Base-by-base conservation (phyloP, 2,113 vertebrate species). In the Melozone crissalis region DNA sequence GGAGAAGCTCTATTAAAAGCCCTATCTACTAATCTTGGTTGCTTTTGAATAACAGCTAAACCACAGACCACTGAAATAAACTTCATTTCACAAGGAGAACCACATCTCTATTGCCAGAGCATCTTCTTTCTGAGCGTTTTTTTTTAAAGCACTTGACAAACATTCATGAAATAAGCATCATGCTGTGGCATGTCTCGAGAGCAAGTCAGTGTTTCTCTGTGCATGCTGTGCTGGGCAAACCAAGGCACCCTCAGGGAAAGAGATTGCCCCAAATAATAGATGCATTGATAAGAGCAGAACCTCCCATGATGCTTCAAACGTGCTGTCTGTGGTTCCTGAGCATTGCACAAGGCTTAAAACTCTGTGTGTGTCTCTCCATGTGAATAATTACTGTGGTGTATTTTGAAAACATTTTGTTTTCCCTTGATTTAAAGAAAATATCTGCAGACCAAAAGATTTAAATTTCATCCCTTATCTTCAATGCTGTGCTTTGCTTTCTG, bases 31-130 rank as follows among this genome's bases (percentile, higher is more conserved):
- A 78, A 93, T 95, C 51, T 49, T 66, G 73, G 92, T 96, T 90
- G 77, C 93, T 84, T 93, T 87, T 93, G 95, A 97, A 89, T 97
- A 97, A 61, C 87, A 96, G 94, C 95, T 94, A 95, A 97, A 96
- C 95, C 97, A 94, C 97, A 94, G 54, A 94, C 94, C 59, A 89
- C 76, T 94, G 78, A 81, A 89, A 79, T 91, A 95, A 96, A 95
- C 95, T 93, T 69, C 33, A 67, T 80, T 87, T 85, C 85, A 62
- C 85, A 94, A 84, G 84, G 96, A 92, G 90, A 97, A 92, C 94
- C 96, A 93, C 97, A 95, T 96, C 86, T 94, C 55, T 79, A 87
- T 82, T 96, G 91, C 91, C 72, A 82, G 80, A 84, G 92, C 90
- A 93, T 96, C 95, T 92, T 82, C 58, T 76, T 90, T 84, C 66